Evolutionary conservation across 1,140 invertebrate species (phyloP).

Genomic region (Sarcophaga peregrina): DNA sequence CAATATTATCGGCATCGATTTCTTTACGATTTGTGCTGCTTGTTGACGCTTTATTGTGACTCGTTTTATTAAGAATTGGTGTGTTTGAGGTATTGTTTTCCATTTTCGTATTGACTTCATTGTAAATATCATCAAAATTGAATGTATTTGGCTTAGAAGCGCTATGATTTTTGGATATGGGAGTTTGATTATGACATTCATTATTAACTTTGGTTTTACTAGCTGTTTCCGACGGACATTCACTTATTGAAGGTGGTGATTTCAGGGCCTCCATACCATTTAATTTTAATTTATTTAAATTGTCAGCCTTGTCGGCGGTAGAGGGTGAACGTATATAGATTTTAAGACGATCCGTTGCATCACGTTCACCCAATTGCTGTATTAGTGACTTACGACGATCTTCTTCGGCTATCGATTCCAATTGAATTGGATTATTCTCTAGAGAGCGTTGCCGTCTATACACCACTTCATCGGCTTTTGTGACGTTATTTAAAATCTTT

Average conservation of each 20-base stretch:
- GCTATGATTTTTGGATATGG: slow-evolving; percentile 23
- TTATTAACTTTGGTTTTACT: slow-evolving; percentile 46
- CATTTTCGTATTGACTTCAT: slow-evolving; percentile 48
- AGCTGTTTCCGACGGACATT: background rate
- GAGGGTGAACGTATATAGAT: slow-evolving; percentile 72
- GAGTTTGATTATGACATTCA: slow-evolving; percentile 16
- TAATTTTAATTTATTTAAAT: background rate
- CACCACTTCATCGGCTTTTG: slow-evolving; percentile 71
- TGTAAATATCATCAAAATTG: slow-evolving; percentile 7
- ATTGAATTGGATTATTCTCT: slow-evolving; percentile 56
- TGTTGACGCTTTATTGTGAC: slow-evolving; percentile 51
- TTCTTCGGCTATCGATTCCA: slow-evolving; percentile 71
- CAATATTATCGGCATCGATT: slow-evolving; percentile 90
- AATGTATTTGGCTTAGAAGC: slow-evolving; percentile 42
- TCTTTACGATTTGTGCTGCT: slow-evolving; percentile 77
- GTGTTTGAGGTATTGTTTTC: background rate
- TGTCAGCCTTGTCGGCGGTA: slow-evolving; percentile 44
- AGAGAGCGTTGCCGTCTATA: slow-evolving; percentile 60
- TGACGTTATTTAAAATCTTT: slow-evolving; percentile 53
- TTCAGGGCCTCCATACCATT: background rate
- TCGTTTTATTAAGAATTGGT: slow-evolving; percentile 50
- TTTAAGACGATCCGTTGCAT: slow-evolving; percentile 67
- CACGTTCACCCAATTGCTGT: slow-evolving; percentile 65
- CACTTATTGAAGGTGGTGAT: slow-evolving; percentile 28
- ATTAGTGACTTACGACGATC: slow-evolving; percentile 67